Base-by-base conservation (phyloP, 2,888 invertebrate genomes). In the Cephus sareptanus region DNA sequence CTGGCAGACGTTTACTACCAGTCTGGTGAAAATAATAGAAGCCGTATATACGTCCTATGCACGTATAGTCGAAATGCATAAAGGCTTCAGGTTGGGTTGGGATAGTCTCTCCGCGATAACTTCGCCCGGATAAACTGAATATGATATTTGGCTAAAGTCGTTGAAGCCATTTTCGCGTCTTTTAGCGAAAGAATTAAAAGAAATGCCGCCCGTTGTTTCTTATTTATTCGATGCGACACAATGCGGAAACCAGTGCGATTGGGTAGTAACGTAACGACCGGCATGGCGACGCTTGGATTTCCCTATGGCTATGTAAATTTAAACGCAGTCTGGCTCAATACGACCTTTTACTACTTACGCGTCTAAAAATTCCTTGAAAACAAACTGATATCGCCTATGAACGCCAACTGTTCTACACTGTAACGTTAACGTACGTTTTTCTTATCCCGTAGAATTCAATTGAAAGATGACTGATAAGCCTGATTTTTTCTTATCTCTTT, bases 201-300 rank as follows among this genome's bases (percentile, higher is more conserved):
- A 71, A 77, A 77, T n/a, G 70, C 40, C 71, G 40, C 15, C 23
- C 30, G 37, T 56, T 56, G 23, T 23, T 15, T 56, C 56, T 77
- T 77, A 77, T 77, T 74, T 75, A 75, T 77, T 71, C 31, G 15
- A 77, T 77, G 77, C 77, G 77, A 40, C 77, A 77, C 69, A 75
- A 77, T 77, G 75, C 77, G 77, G 77, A 75, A 70, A 15, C 37
- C 40, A 56, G 33, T 34, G 77, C 69, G 74, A 74, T 33, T 34
- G 56, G 56, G 56, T 23, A 23, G 56, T 23, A 23, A 71, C 71
- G 71, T 71, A 71, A 71, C 71, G 71, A 31, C 71, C 71, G 71
- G 13, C 31, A 23, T 15, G 34, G 34, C 71, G 71, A 71, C 33
- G 31, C 31, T 71, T 33, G 71, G 31, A 71, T 31, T 34, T 71